Evolutionary conservation across 2,113 vertebrate genomes (phyloP).

Genomic region (Vicugna pacos): DNA sequence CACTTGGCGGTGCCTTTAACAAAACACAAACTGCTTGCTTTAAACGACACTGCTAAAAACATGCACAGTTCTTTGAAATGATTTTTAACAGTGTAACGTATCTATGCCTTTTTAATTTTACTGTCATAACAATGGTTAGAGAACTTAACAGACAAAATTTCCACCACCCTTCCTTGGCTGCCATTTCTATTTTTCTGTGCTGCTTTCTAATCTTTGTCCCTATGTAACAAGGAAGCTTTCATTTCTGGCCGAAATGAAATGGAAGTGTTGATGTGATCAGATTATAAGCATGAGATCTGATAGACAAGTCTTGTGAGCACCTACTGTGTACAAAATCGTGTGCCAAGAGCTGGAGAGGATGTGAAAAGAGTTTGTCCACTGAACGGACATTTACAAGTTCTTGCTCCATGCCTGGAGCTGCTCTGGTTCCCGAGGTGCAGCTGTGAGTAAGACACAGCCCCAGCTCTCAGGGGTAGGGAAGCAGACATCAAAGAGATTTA

Average conservation of each 20-base stretch:
- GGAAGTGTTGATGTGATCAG: neutral
- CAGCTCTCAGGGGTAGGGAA: neutral
- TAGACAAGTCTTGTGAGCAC: neutral
- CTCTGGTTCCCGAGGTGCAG: neutral
- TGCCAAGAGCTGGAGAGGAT: neutral
- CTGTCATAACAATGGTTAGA: neutral
- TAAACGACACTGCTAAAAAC: neutral
- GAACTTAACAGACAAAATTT: neutral
- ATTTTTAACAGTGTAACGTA: neutral
- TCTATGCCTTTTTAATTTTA: conserved; percentile 5
- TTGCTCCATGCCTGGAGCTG: neutral
- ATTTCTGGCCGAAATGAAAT: conserved; percentile 40
- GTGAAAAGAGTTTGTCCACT: neutral
- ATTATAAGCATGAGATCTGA: neutral
- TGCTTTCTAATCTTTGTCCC: neutral
- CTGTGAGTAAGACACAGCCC: neutral
- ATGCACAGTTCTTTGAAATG: neutral
- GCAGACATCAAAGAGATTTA: neutral
- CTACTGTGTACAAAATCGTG: neutral
- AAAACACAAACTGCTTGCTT: conserved; percentile 32
- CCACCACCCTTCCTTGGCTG: neutral
- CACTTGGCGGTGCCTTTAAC: neutral
- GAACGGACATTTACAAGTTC: fast-evolving
- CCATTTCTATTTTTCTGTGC: conserved; percentile 23
- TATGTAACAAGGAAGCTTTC: neutral